A percentile compares a stretch with the other conserved stretches of the same genome.
These are phyloP conservation scores for Hippolais icterina DNA, from an alignment of 2,113 vertebrate species.

Conservation along the genomic window DNA sequence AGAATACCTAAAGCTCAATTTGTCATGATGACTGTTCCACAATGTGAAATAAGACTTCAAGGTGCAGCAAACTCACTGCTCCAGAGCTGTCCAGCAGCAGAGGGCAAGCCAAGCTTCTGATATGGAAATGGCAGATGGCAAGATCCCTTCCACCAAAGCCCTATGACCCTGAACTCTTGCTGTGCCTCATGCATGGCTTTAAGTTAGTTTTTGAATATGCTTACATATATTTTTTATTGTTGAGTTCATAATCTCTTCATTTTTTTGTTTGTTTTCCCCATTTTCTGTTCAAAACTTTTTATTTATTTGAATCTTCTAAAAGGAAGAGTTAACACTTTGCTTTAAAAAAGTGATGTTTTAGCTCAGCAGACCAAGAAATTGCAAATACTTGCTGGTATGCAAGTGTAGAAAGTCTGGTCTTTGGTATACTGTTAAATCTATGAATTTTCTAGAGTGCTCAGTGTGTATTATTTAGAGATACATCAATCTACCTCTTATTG, in stretches of 20 bases:
- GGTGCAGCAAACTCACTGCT: background rate
- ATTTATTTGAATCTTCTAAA: background rate
- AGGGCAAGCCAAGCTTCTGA: background rate
- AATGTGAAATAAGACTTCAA: background rate
- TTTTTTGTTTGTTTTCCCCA: background rate
- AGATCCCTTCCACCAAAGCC: background rate
- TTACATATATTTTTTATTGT: background rate
- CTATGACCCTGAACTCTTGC: background rate
- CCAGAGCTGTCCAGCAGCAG: background rate
- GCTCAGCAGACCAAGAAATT: background rate
- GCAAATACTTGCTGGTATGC: background rate
- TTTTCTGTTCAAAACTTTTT: background rate
- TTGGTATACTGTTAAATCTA: background rate
- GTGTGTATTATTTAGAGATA: background rate
- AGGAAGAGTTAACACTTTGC: background rate
- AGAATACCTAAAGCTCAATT: background rate
- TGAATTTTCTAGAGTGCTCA: background rate
- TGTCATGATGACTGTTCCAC: background rate
- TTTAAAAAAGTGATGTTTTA: background rate
- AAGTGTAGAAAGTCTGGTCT: background rate
- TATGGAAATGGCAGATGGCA: background rate
- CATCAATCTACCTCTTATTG: background rate
- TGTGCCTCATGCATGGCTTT: background rate
- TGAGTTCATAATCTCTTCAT: background rate
- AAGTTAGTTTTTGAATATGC: background rate